Evolutionary conservation across 2,113 vertebrate genomes (phyloP).

Genomic region (Rattus rattus): DNA sequence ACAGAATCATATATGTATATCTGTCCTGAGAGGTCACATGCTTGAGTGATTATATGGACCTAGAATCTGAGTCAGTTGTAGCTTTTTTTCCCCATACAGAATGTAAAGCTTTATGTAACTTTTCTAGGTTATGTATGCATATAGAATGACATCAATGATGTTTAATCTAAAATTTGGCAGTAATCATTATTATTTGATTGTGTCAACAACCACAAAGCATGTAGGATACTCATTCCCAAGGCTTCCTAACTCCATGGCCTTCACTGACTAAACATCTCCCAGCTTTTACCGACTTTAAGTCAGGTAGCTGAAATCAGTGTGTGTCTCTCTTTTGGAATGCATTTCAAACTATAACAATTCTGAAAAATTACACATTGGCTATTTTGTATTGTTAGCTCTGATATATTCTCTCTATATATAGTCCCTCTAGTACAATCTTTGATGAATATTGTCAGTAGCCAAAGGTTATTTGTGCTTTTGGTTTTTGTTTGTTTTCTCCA

Average conservation of each 20-base stretch:
- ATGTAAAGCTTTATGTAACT: neutral
- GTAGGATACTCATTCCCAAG: neutral
- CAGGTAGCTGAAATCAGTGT: neutral
- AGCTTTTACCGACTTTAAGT: neutral
- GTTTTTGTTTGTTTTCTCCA: neutral
- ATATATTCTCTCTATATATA: neutral
- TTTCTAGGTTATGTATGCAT: neutral
- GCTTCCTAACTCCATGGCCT: neutral
- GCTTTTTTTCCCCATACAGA: neutral
- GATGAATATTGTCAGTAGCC: neutral
- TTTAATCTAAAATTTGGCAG: neutral
- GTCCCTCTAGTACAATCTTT: neutral
- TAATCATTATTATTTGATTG: conserved; percentile 1
- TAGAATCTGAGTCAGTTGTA: neutral
- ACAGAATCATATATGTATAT: neutral
- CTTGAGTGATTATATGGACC: neutral
- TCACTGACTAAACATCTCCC: neutral
- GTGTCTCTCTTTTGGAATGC: neutral
- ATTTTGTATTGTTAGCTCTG: neutral
- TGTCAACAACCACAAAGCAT: neutral
- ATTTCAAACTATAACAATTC: neutral
- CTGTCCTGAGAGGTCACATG: neutral
- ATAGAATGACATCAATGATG: neutral
- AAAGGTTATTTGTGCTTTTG: neutral
- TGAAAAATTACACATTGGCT: neutral